Evolutionary conservation across 2,888 invertebrate species (phyloP).

Genomic region (Drosophila lutescens): DNA sequence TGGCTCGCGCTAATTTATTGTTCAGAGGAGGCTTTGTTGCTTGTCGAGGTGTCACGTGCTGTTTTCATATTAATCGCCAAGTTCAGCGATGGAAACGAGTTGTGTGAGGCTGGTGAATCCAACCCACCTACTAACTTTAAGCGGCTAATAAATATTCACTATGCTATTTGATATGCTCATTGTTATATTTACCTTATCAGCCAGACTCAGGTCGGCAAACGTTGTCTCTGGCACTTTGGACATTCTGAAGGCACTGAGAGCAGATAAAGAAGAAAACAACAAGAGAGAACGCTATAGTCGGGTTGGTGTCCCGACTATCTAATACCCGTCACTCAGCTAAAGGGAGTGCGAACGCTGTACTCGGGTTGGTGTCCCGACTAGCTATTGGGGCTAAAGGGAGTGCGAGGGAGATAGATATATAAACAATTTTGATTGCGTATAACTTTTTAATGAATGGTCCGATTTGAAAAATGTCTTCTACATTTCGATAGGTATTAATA

Average conservation of each 20-base stretch:
- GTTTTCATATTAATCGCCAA: conserved; percentile 21
- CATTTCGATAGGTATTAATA: no score
- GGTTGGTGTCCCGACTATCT: no score
- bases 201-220: conserved; percentile 78
- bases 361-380: no score
- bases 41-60: conserved; percentile 42
- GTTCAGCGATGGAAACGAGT: conserved; percentile 32
- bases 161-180: background rate
- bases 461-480: no score
- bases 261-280: conserved; percentile 12
- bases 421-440: no score
- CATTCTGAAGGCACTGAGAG: conserved; percentile 48
- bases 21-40: conserved; percentile 23
- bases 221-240: conserved; percentile 81
- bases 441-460: no score
- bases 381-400: no score
- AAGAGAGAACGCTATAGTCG: no score
- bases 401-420: no score
- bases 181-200: conserved; percentile 75
- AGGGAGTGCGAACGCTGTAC: no score
- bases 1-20: conserved; percentile 11
- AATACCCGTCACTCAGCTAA: no score
- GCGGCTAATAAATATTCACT: conserved; percentile 12
- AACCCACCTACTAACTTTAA: conserved; percentile 4
- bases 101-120: conserved; percentile 5